Conservation (phyloP, 2,888 invertebrate species). For the Hypselothyrea guttata region DNA sequence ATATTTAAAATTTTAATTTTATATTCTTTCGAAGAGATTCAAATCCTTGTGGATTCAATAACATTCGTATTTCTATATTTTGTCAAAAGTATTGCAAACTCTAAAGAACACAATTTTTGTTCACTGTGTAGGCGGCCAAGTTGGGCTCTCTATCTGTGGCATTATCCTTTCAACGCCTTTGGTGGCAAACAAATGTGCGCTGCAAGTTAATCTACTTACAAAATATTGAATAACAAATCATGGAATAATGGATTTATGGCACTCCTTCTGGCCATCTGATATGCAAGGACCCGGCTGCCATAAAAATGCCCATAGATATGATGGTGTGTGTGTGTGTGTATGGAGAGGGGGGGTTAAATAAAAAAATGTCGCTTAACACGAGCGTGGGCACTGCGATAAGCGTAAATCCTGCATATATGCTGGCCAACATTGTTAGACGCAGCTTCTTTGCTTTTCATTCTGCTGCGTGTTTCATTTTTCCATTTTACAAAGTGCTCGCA, state of each 20-base stretch:
- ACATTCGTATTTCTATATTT: too few relatives aligned
- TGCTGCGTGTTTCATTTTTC: constrained; percentile 65
- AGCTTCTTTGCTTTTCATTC: constrained; percentile 51
- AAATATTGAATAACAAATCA: constrained; percentile 81
- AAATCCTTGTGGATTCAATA: too few relatives aligned
- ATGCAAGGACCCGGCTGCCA: constrained; percentile 56
- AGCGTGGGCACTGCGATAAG: constrained; percentile 53
- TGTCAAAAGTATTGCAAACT: too few relatives aligned
- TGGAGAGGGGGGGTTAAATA: constrained; percentile 47
- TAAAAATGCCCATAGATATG: constrained; percentile 62
- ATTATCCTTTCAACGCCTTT: constrained; percentile 60
- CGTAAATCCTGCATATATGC: constrained; percentile 75
- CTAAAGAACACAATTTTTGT: too few relatives aligned
- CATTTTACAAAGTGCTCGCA: constrained; percentile 79
- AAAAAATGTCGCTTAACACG: constrained; percentile 63
- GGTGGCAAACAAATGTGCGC: constrained; percentile 70
- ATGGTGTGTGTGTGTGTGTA: constrained; percentile 5
- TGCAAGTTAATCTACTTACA: constrained; percentile 79
- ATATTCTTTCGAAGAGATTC: too few relatives aligned
- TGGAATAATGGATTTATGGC: constrained; percentile 79
- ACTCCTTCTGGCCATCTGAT: constrained; percentile 69
- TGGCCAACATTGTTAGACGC: constrained; percentile 61
- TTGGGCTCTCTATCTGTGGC: constrained; percentile 40
- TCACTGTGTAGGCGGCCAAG: too few relatives aligned
- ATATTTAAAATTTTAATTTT: too few relatives aligned